Percentiles rank a stretch among this genome's conserved stretches.
These are phyloP conservation scores for Ceuthmochares aereus DNA, from an alignment of 2,113 vertebrate genomes.

Conservation along the genomic window DNA sequence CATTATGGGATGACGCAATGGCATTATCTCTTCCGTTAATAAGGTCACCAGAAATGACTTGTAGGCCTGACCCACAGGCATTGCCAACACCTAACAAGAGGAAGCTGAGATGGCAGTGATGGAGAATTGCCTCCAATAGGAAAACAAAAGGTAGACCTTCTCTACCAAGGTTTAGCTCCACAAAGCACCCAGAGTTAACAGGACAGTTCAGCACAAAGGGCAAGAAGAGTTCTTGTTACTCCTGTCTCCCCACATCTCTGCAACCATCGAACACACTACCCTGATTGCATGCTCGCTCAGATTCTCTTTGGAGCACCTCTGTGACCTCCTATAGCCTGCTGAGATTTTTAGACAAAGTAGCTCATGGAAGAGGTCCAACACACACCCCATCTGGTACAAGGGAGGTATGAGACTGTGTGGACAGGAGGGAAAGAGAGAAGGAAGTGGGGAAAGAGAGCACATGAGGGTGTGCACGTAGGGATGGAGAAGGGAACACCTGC, in stretches of 20 bases:
- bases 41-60: not conserved
- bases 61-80: not conserved
- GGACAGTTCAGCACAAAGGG: not conserved
- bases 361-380: not conserved
- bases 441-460: not conserved
- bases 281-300: not conserved
- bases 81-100: not conserved
- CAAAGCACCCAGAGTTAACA: not conserved
- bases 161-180: not conserved
- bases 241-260: not conserved
- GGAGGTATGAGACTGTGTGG: not conserved
- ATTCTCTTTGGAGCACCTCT: not conserved
- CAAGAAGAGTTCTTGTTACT: not conserved
- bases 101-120: not conserved
- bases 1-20: not conserved
- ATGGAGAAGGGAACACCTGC: not conserved
- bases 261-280: not conserved
- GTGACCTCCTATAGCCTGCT: not conserved
- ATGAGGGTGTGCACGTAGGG: accelerated
- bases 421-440: not conserved
- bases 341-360: not conserved
- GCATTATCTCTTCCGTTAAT: not conserved
- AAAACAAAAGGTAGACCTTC: not conserved
- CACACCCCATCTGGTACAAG: accelerated
- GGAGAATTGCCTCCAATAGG: not conserved